Percentiles rank a stretch among this genome's conserved stretches.
Conservation (phyloP, 2,113 vertebrate genomes). For the Tor tambroides region DNA sequence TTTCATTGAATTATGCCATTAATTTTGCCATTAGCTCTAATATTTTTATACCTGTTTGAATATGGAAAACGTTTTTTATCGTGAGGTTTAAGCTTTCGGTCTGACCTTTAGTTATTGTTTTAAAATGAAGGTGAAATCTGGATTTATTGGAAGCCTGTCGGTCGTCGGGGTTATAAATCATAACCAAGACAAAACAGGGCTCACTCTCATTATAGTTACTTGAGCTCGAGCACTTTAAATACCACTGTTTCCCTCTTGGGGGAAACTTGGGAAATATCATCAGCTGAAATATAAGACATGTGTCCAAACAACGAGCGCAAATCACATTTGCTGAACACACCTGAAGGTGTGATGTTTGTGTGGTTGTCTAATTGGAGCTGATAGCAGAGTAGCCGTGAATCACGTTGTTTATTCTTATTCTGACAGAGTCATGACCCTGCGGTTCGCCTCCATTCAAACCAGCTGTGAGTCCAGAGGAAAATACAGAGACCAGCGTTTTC, state of each 20-base stretch:
- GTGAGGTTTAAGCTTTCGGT: background rate
- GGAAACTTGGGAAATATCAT: conserved; percentile 30
- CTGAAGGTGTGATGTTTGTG: conserved; percentile 67
- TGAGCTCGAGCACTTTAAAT: background rate
- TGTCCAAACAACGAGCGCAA: conserved; percentile 74
- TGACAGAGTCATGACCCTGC: conserved; percentile 67
- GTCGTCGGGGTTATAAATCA: conserved; percentile 2
- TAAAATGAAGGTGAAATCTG: background rate
- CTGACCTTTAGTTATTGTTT: conserved; percentile 1
- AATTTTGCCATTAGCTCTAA: background rate
- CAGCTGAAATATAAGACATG: conserved; percentile 70
- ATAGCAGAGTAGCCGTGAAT: conserved; percentile 42
- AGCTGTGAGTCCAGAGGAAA: conserved; percentile 67
- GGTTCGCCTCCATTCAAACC: conserved; percentile 68
- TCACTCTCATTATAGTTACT: background rate
- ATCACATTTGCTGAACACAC: conserved; percentile 72
- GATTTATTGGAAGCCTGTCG: conserved; percentile 13
- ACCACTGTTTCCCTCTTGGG: background rate
- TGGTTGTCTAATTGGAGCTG: conserved; percentile 14
- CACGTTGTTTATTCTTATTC: conserved; percentile 68
- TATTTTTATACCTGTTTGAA: background rate
- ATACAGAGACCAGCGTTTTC: conserved; percentile 53
- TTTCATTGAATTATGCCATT: no score
- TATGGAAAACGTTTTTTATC: background rate
- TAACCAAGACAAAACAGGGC: background rate